phyloP scores from a whole-genome alignment of 2,888 invertebrate species.

The Apotomis capreana region DNA sequence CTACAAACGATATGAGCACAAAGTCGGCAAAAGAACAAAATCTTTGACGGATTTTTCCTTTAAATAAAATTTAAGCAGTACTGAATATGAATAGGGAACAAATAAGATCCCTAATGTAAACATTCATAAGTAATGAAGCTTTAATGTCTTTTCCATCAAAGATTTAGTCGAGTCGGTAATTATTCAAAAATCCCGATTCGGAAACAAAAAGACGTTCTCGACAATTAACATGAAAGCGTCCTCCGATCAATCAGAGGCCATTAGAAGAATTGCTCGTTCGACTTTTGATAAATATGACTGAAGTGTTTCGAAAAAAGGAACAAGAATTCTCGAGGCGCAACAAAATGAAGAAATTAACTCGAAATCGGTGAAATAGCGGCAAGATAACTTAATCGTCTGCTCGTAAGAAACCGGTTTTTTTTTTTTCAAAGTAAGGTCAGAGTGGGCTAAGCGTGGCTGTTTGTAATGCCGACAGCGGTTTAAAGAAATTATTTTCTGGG shows the following conservation, averaged over 20 bases:
- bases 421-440: slow-evolving; percentile 60
- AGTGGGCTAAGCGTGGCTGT: slow-evolving; percentile 52
- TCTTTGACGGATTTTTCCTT: neutral
- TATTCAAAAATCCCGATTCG: slow-evolving; percentile 33
- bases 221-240: slow-evolving; percentile 57
- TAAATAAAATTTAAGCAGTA: neutral
- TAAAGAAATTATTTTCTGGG: slow-evolving; percentile 39
- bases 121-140: slow-evolving; percentile 22
- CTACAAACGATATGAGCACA: slow-evolving; percentile 9
- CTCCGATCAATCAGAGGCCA: slow-evolving; percentile 57
- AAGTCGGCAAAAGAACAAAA: neutral
- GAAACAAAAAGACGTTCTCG: slow-evolving; percentile 43
- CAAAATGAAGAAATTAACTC: slow-evolving; percentile 79
- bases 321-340: slow-evolving; percentile 60
- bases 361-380: slow-evolving; percentile 74
- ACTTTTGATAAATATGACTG: slow-evolving; percentile 55
- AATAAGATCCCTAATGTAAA: slow-evolving; percentile 26
- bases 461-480: slow-evolving; percentile 61
- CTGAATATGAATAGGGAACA: slow-evolving; percentile 6
- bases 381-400: slow-evolving; percentile 74
- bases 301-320: slow-evolving; percentile 50
- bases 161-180: slow-evolving; percentile 38
- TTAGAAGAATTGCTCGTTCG: slow-evolving; percentile 75
- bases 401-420: slow-evolving; percentile 65
- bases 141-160: slow-evolving; percentile 45